A percentile compares a stretch with the other conserved stretches of the same genome.
phyloP scores from a whole-genome alignment of 2,888 invertebrate species.

The Heteromyza rotundicornis region DNA sequence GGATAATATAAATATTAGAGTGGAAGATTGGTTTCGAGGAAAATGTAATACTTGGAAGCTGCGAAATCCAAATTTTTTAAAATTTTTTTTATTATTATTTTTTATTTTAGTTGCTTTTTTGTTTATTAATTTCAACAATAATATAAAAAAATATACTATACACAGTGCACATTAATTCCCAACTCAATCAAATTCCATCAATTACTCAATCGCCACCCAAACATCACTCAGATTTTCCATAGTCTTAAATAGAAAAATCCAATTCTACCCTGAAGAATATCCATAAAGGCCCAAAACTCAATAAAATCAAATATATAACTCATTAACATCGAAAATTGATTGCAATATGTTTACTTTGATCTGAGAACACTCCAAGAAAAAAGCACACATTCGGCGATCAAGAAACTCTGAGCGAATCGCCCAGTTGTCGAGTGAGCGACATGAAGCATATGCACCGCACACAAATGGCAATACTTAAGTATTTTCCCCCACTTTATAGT shows the following conservation, averaged over 20 bases:
- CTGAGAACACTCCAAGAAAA: constrained; percentile 38
- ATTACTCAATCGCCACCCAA: neutral
- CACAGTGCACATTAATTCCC: no score
- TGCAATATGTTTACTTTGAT: constrained; percentile 44
- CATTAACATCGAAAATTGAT: constrained; percentile 51
- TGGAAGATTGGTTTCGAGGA: no score
- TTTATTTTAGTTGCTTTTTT: no score
- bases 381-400: constrained; percentile 7
- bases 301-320: constrained; percentile 51
- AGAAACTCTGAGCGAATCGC: neutral
- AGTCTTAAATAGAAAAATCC: neutral
- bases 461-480: neutral
- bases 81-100: no score
- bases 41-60: no score
- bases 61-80: no score
- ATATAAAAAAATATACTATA: no score
- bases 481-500: neutral
- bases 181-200: no score
- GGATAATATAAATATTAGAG: no score
- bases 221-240: neutral
- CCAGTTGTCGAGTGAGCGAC: constrained; percentile 6
- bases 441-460: neutral
- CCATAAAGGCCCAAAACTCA: constrained; percentile 36
- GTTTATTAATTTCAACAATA: no score
- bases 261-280: neutral